Base-by-base conservation (phyloP, 2,797 vertebrate species). In the Amazonetta brasiliensis region DNA sequence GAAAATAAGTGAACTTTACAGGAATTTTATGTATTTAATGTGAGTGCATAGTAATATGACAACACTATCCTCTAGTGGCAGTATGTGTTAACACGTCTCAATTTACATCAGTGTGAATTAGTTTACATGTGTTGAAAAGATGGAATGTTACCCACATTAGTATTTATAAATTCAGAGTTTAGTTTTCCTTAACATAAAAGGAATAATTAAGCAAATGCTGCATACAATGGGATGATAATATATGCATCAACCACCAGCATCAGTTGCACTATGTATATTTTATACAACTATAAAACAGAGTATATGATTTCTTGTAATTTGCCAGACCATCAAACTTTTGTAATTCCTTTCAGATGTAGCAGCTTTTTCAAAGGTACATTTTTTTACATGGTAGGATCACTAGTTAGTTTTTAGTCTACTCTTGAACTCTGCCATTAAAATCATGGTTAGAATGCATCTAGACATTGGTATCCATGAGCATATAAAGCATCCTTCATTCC, bases 61-160 rank as follows among this genome's bases (percentile, higher is more conserved):
- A 97, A 97, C 66, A 94, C n/a, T 91, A 60, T 79, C 96, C 96
- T 97, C 97, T 97, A 90, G 96, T 93, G 97, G 94, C 69, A 59
- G 43, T 55, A 41, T 46, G 26, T 64, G 88, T 95, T 97, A 93
- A 33, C 81, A 92, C 41, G 43, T 43, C 55, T 54, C 43, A 12
- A 1, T 21, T 44, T 46, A 3, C 76, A 10, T 20, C 35, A 1
- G 0, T 1, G 50, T 30, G 44, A 28, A 11, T 37, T 50, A 60
- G 9, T 39, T 75, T 50, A 1, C 6, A 5, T 9, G n/a, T 5
- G 31, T 41, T 78, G 62, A 12, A 75, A 83, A 69, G 50, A 37
- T 48, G 58, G 6, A 39, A 2, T 37, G 7, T n/a, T 19, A 22
- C 10, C 58, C 48, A 19, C 8, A 2, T n/a, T n/a, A 39, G 18